Evolutionary conservation across 2,888 invertebrate species (phyloP).

Genomic region (Aspidiotus rigidus): DNA sequence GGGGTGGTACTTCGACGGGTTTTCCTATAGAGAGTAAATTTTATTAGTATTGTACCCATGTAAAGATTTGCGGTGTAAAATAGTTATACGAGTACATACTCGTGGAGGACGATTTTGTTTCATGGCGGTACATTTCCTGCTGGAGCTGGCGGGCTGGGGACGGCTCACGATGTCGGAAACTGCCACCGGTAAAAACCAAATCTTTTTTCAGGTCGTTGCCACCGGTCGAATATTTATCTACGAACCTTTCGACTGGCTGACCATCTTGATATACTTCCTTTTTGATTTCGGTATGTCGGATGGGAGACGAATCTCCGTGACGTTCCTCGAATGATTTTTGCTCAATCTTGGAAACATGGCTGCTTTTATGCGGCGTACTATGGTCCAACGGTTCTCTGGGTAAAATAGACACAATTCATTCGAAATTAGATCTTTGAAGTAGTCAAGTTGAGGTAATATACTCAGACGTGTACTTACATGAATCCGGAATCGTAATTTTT

Average conservation of each 20-base stretch:
- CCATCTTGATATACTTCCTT: slow-evolving; percentile 25
- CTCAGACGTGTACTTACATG: slow-evolving; percentile 21
- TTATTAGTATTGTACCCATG: background rate
- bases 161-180: slow-evolving; percentile 36
- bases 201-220: slow-evolving; percentile 35
- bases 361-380: slow-evolving; percentile 37
- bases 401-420: background rate
- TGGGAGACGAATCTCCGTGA: slow-evolving; percentile 35
- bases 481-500: slow-evolving; percentile 29
- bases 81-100: slow-evolving; percentile 11
- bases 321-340: slow-evolving; percentile 37
- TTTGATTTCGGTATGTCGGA: slow-evolving; percentile 34
- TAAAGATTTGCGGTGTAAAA: background rate
- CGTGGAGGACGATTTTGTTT: slow-evolving; percentile 25
- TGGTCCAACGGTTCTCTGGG: slow-evolving; percentile 38
- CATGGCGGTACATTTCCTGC: slow-evolving; percentile 33
- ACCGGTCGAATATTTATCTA: slow-evolving; percentile 19
- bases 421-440: background rate
- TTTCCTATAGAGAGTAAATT: slow-evolving; percentile 15
- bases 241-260: slow-evolving; percentile 20
- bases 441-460: background rate
- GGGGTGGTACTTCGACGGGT: slow-evolving; percentile 14
- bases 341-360: slow-evolving; percentile 37
- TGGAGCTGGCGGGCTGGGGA: slow-evolving; percentile 34
- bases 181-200: slow-evolving; percentile 38